Evolutionary conservation across 2,113 vertebrate species (phyloP).

Genomic region (Menidia beryllina): DNA sequence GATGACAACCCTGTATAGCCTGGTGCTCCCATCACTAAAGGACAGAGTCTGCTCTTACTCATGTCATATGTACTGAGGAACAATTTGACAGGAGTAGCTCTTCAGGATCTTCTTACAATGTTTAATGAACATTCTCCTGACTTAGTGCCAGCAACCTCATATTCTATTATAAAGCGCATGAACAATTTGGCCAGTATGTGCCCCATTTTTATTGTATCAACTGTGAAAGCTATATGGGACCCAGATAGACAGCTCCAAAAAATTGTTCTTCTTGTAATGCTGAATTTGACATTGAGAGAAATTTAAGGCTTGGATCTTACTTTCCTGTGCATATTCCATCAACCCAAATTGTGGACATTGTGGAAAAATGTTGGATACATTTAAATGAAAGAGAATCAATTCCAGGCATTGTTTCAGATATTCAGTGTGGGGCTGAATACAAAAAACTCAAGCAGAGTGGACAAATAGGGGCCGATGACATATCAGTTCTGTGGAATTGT

Average conservation of each 20-base stretch:
- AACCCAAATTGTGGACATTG: conserved; percentile 9
- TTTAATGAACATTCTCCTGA: conserved; percentile 12
- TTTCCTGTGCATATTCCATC: conserved; percentile 14
- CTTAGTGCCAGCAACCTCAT: conserved; percentile 12
- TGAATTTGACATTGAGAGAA: too few relatives aligned
- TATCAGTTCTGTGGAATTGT: conserved; percentile 20
- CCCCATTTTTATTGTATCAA: conserved; percentile 15
- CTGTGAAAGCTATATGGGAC: conserved; percentile 18
- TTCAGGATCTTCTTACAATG: too few relatives aligned
- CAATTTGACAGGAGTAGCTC: too few relatives aligned
- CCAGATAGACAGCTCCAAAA: too few relatives aligned
- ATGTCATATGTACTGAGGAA: too few relatives aligned
- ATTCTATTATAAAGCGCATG: conserved; percentile 17
- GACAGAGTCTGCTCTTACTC: too few relatives aligned
- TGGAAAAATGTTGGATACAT: conserved; percentile 4
- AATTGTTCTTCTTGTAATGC: too few relatives aligned
- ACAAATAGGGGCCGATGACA: conserved; percentile 5
- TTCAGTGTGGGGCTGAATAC: conserved; percentile 16
- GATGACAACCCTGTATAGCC: neutral
- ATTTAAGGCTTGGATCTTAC: too few relatives aligned
- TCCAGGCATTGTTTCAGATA: conserved; percentile 5
- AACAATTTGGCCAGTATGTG: conserved; percentile 15
- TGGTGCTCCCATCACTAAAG: too few relatives aligned
- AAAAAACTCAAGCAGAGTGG: conserved; percentile 10
- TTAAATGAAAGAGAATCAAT: conserved; percentile 12